Evolutionary conservation across 2,888 invertebrate genomes (phyloP), one percentile per base, ranked within the genome.

Genomic region (Sthenelais limicola): DNA sequence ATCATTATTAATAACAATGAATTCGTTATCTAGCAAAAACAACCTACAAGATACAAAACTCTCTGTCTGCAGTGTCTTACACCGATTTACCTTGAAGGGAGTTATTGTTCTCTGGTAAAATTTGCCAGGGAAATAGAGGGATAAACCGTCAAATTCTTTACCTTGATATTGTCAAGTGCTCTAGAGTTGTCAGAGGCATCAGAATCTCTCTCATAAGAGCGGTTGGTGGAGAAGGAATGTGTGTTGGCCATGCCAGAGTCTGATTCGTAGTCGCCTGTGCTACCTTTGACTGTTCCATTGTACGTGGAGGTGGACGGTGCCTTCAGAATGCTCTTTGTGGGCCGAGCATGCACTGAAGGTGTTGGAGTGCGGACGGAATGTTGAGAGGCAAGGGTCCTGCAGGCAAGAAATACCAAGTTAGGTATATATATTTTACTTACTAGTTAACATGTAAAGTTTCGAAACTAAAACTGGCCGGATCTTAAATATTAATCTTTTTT

Each of bases 311-410:
- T 73, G 18, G 73, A 67, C 3, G 75, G 12, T 26, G 73, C 70
- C 71, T 75, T 75, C 28, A 75, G 73, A 68, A 75, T 75, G 66
- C 75, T 49, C 71, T 75, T 75, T 33, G 54, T 70, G 12, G 75
- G 73, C 58, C 54, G 58, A 18, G 74, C 74, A 32, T 73, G 58
- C 43, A 74, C 18, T 62, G 72, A 73, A 5, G 73, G 74, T 30
- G 74, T 70, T 24, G 68, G 71, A 21, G 74, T 67, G 21, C 21
- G 28, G n/a, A 15, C 24, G 51, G 30, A 62, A n/a, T 62, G 51
- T 7, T 48, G 48, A n/a, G 49, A 51, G 21, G 68, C 68, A 3
- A 68, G 51, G 33, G 68, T 68, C 24, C 68, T 68, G 68, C 48
- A 28, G 28, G 48, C 21, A 47, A 32, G 18, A 30, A 62, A n/a